Evolutionary conservation across 2,113 vertebrate species (phyloP).

Genomic region (Antechinus stuartii): DNA sequence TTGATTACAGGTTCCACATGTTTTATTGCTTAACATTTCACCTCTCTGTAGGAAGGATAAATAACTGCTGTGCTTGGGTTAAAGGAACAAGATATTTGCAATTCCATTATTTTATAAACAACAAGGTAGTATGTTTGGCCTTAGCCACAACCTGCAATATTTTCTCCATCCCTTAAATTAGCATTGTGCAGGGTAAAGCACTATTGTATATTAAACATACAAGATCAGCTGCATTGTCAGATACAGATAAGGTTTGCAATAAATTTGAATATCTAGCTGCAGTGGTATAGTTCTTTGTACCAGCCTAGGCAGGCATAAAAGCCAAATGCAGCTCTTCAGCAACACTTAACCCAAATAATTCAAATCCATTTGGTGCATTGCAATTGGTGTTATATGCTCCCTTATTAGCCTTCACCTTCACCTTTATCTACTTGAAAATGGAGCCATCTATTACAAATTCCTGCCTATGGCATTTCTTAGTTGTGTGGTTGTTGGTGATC

Average conservation of each 20-base stretch:
- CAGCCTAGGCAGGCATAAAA: neutral
- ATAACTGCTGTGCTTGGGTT: neutral
- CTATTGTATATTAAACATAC: neutral
- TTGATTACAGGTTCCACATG: neutral
- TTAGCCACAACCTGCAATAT: neutral
- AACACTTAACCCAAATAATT: neutral
- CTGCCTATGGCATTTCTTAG: neutral
- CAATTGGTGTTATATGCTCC: neutral
- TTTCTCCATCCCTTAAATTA: neutral
- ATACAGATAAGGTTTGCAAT: neutral
- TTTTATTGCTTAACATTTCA: neutral
- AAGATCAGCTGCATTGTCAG: neutral
- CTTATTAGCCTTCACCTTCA: neutral
- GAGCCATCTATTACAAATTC: neutral
- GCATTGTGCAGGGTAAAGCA: neutral
- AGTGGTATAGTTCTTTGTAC: neutral
- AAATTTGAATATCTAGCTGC: neutral
- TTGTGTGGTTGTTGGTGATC: neutral
- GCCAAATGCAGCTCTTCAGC: neutral
- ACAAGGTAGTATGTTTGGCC: neutral
- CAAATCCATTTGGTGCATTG: neutral
- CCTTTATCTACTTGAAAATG: neutral
- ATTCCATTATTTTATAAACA: neutral
- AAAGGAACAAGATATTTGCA: neutral
- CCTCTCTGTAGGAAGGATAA: constrained; percentile 7